Evolutionary conservation across 37 sponge, comb jelly and placozoan genomes (phyloP), one percentile per base, ranked within the genome.

Genomic region (Beroe forskalii): DNA sequence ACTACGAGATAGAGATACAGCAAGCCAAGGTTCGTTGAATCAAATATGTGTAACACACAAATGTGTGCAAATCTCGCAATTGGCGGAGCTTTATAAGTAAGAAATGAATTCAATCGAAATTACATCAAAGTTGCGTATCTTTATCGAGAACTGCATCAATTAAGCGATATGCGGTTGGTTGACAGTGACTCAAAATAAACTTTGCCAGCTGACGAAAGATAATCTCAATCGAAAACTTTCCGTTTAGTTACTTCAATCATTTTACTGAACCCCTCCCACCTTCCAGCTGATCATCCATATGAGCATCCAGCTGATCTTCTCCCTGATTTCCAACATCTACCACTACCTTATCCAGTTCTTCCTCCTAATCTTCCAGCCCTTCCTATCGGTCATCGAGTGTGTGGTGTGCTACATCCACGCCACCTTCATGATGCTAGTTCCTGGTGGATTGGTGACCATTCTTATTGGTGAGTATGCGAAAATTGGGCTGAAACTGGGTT

Each of bases 291-390:
- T 80, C 19, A 0, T 80, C 37, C 28, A n/a, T 3, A 25, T 80
- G 86, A 80, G 86, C 35, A 24, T 80, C 25, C 86, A 80, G 30
- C 86, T 80, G 55, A 80, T 80, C 43, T 20, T 80, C 8, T 80
- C 86, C 27, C 86, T 80, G n/a, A 23, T 80, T 24, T 80, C 40
- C 48, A 24, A 41, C 86, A 23, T 38, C 40, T 80, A 80, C 86
- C 35, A 20, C 86, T 44, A 44, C 86, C 20, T 38, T 1, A 38
- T 44, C 1, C 55, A 41, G 44, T 9, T 80, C 43, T 44, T 80
- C 48, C 55, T 44, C 86, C 28, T 80, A 2, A 80, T 80, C 24
- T 80, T 80, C 86, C 55, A 41, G 55, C 86, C 86, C 0, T 20
- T 80, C 1, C 86, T 80, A 35, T 41, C 86, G 14, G 48, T 80